Percentiles rank a stretch among this genome's conserved stretches.
These are phyloP conservation scores for Furcifer pardalis DNA, from an alignment of 2,797 vertebrate species.

Conservation along the genomic window DNA sequence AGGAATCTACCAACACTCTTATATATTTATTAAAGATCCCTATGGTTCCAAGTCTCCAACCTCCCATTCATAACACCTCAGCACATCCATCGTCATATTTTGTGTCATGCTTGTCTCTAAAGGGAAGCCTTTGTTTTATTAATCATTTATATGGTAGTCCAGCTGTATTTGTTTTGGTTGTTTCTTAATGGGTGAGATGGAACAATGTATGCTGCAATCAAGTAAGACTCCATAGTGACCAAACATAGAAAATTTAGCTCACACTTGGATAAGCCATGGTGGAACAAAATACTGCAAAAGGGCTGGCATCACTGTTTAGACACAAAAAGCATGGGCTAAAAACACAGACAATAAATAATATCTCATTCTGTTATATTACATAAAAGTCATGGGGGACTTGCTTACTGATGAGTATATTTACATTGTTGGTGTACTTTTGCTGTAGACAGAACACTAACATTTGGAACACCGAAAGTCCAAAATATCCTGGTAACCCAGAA, in stretches of 20 bases:
- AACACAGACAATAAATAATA: constrained; percentile 56
- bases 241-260: constrained; percentile 16
- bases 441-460: not conserved
- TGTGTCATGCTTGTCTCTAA: not conserved
- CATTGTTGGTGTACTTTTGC: not conserved
- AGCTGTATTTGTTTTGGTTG: not conserved
- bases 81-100: not conserved
- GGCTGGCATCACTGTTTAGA: constrained; percentile 48
- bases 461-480: not conserved
- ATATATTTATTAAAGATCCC: not conserved
- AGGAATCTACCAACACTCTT: not conserved
- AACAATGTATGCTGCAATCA: constrained; percentile 27
- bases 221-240: constrained; percentile 20
- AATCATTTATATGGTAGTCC: not conserved
- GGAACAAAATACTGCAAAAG: constrained; percentile 36
- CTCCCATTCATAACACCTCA: not conserved
- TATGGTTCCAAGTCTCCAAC: not conserved
- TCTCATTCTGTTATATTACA: constrained; percentile 30
- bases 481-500: not conserved
- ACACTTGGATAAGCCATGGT: constrained; percentile 13
- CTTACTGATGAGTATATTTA: not conserved
- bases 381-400: not conserved
- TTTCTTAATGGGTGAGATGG: constrained; percentile 21
- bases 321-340: constrained; percentile 36
- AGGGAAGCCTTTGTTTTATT: not conserved